Base-by-base conservation (phyloP, 2,113 vertebrate genomes). In the Cyphomyrus discorhynchus region DNA sequence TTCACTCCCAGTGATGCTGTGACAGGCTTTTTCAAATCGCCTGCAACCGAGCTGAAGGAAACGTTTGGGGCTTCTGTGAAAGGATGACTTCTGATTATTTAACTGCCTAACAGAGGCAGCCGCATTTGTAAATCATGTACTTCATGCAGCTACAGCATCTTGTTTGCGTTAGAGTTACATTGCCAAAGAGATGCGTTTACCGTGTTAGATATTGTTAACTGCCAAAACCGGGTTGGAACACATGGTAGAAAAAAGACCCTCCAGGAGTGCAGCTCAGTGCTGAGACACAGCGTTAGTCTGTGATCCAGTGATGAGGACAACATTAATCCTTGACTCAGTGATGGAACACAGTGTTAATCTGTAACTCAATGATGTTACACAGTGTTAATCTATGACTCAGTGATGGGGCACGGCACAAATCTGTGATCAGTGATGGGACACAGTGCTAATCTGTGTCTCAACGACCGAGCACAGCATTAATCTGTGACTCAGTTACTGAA, bases 1-100 rank as follows among this genome's bases (percentile, higher is more conserved):
- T 89, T 39, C 88, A 88, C 89, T 92, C 92, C 92, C 92, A 91
- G 47, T 88, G 89, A 92, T 92, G 92, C 92, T 92, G 92, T 90
- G 91, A 91, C 92, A 93, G 92, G 91, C 89, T 62, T 92, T 93
- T 90, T 92, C 90, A 88, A 46, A 90, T 46, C 5, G 91, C 92
- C 92, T 92, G 70, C 56, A 93, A 92, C 90, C 3, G 84, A 70
- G 91, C 93, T 93, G 86, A 85, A 90, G 91, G 92, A 92, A 46
- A 62, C 9, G 90, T 92, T 90, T 86, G 80, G 91, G 90, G 92
- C 90, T 88, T 88, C 35, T 90, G 39, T 70, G 50, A 86, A 27
- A 88, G 70, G 84, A 27, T 56, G 1, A 58, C 19, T 47, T 42
- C 49, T 83, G 74, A 8, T 46, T 46, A 83, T 89, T 84, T 88